Percentiles rank a stretch among this genome's conserved stretches.
Evolutionary conservation across 2,888 invertebrate species (phyloP).

Genomic region (Cephus sareptanus): DNA sequence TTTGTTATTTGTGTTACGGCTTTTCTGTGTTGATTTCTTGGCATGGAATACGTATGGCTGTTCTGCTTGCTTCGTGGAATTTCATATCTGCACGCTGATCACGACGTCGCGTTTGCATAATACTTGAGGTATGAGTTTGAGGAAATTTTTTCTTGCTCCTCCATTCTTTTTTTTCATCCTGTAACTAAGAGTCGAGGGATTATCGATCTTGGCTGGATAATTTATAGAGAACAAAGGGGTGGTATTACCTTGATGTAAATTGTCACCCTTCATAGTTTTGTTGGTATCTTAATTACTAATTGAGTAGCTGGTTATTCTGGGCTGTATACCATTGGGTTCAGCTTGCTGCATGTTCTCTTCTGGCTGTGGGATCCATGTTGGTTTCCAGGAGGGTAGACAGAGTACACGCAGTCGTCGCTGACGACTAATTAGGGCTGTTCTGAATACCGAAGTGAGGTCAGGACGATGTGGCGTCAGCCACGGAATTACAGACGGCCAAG

Average conservation of each 20-base stretch:
- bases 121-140: neutral
- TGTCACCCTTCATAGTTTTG: neutral
- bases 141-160: neutral
- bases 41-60: neutral
- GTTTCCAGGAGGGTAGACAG: neutral
- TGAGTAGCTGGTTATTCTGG: neutral
- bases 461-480: slow-evolving; percentile 9
- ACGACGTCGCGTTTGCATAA: neutral
- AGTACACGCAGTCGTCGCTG: neutral
- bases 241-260: neutral
- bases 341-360: neutral
- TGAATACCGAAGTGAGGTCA: slow-evolving; percentile 27
- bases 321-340: neutral
- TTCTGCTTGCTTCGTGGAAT: neutral
- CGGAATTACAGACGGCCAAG: slow-evolving; percentile 4
- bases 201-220: neutral
- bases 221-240: neutral
- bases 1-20: neutral
- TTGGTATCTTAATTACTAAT: neutral
- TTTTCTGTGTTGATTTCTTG: neutral
- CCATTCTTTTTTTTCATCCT: neutral
- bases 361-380: neutral
- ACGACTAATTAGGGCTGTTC: slow-evolving; percentile 17
- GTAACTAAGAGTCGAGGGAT: neutral
- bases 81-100: neutral